Percentiles rank a stretch among this genome's conserved stretches.
phyloP scores from a whole-genome alignment of 2,113 vertebrate genomes.

The Cisticola juncidis region DNA sequence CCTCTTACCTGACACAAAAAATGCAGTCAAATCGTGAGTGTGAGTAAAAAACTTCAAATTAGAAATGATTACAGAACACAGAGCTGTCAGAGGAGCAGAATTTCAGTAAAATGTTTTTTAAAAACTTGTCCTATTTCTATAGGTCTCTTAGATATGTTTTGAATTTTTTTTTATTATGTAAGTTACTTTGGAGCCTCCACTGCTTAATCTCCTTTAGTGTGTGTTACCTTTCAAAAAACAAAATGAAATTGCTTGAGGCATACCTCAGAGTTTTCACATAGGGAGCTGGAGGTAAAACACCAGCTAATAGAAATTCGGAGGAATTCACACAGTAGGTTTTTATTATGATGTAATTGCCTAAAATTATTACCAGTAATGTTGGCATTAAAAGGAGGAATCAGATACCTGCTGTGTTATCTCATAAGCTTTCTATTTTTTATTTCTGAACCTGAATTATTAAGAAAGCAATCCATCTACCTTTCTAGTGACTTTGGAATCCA shows the following conservation, averaged over 20 bases:
- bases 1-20: not conserved
- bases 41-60: not conserved
- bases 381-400: not conserved
- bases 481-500: not conserved
- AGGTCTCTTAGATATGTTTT: not conserved
- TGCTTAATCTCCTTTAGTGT: not conserved
- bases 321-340: not conserved
- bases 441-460: not conserved
- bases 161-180: fast-evolving
- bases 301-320: not conserved
- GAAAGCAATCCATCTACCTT: not conserved
- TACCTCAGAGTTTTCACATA: not conserved
- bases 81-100: not conserved
- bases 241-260: not conserved
- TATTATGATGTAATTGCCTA: not conserved
- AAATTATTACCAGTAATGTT: not conserved
- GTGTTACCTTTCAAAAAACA: not conserved
- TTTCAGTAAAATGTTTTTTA: not conserved
- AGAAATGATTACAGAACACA: not conserved
- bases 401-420: not conserved
- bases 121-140: not conserved
- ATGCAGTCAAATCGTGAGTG: not conserved
- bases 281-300: not conserved
- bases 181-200: not conserved
- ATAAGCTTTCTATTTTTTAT: not conserved